These are phyloP conservation scores for Diachrysia chrysitis DNA, from an alignment of 2,888 invertebrate species.

Conservation along the genomic window DNA sequence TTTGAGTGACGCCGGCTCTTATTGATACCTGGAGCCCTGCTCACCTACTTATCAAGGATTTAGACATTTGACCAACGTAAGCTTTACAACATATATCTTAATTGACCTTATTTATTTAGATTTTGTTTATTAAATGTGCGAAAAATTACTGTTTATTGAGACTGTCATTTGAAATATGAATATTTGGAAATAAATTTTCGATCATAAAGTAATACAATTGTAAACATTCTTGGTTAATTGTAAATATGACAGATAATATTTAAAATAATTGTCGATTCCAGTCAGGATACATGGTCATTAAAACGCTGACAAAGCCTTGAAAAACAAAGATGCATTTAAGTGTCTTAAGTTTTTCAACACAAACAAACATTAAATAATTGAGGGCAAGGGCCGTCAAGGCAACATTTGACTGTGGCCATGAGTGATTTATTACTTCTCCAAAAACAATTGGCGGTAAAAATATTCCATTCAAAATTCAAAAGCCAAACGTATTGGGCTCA, in stretches of 20 bases:
- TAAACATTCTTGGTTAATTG: neutral
- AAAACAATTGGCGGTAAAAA: conserved; percentile 2
- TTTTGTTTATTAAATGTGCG: neutral
- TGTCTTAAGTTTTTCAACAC: neutral
- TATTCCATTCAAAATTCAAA: conserved; percentile 4
- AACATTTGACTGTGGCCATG: neutral
- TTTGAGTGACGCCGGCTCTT: conserved; percentile 44
- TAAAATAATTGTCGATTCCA: neutral
- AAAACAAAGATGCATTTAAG: neutral
- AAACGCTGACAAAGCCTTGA: neutral
- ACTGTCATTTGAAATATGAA: no score
- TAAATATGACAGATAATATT: neutral
- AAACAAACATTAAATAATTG: conserved; percentile 2
- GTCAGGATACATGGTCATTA: neutral
- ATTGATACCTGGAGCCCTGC: conserved; percentile 31
- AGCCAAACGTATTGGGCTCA: neutral
- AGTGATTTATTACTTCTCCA: neutral
- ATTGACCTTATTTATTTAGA: neutral
- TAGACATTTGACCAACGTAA: conserved; percentile 11
- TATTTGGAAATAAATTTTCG: neutral
- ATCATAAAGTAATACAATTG: neutral
- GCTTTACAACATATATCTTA: neutral
- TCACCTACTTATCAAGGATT: conserved; percentile 18
- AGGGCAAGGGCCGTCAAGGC: conserved; percentile 1
- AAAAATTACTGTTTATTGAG: neutral